Evolutionary conservation across 2,888 invertebrate genomes (phyloP).

Genomic region (Chymomyza procnemis): DNA sequence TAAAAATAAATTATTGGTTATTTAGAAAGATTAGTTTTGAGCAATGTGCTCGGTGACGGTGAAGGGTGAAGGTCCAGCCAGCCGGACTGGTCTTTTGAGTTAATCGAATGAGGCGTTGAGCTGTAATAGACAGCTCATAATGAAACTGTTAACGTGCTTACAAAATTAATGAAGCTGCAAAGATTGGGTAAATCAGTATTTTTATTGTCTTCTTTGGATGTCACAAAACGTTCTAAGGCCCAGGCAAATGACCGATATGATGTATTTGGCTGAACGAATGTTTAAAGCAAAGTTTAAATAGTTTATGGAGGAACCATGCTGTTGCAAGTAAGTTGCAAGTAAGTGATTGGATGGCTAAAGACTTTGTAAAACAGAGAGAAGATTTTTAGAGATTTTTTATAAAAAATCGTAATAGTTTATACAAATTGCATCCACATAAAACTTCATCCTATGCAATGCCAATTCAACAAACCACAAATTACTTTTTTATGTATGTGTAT

Average conservation of each 20-base stretch:
- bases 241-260: background rate
- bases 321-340: no score
- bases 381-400: no score
- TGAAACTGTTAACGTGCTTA: constrained; percentile 64
- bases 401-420: no score
- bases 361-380: constrained; percentile 1
- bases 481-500: no score
- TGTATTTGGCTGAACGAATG: background rate
- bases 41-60: constrained; percentile 11
- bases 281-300: background rate
- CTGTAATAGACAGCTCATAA: constrained; percentile 44
- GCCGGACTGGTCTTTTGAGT: constrained; percentile 16
- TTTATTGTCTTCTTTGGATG: background rate
- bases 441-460: constrained; percentile 17
- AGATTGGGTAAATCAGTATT: background rate
- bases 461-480: constrained; percentile 26
- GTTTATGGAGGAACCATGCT: background rate
- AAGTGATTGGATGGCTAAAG: no score
- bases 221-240: background rate
- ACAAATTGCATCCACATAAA: background rate
- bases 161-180: constrained; percentile 43
- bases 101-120: background rate
- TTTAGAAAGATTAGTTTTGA: constrained; percentile 71
- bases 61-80: constrained; percentile 7
- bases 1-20: constrained; percentile 73